Evolutionary conservation across 2,113 vertebrate species (phyloP).

Genomic region (Beaufortia kweichowensis): DNA sequence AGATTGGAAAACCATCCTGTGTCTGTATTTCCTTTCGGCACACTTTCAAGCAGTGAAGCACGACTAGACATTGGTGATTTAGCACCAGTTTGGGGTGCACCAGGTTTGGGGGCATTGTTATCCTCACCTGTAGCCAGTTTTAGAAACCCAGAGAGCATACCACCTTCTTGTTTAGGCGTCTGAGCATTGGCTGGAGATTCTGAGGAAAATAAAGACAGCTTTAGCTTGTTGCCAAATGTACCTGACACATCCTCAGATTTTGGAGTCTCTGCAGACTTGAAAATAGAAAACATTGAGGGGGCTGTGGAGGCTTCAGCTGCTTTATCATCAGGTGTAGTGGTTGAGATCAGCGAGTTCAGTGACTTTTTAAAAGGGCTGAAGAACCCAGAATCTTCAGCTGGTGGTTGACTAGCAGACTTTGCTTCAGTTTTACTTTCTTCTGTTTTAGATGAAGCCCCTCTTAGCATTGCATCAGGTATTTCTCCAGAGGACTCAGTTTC

Average conservation of each 20-base stretch:
- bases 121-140: conserved; percentile 73
- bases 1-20: conserved; percentile 80
- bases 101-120: conserved; percentile 40
- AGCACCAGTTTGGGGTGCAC: conserved; percentile 41
- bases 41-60: conserved; percentile 66
- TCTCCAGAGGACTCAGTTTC: conserved; percentile 75
- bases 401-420: conserved; percentile 22
- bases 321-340: conserved; percentile 64
- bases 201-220: conserved; percentile 79
- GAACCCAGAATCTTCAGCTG: conserved; percentile 73
- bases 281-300: conserved; percentile 52
- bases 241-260: conserved; percentile 48
- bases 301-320: conserved; percentile 45
- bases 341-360: conserved; percentile 81
- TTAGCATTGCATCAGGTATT: conserved; percentile 68
- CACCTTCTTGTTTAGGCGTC: conserved; percentile 65
- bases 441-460: conserved; percentile 37
- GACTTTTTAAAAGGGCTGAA: conserved; percentile 91
- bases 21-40: conserved; percentile 71
- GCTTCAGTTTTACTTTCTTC: conserved; percentile 64
- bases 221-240: conserved; percentile 77
- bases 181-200: conserved; percentile 63
- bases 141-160: conserved; percentile 72
- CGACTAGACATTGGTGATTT: conserved; percentile 62
- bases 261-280: conserved; percentile 62